Evolutionary conservation across 2,888 invertebrate genomes (phyloP), one percentile per base, ranked within the genome.

Genomic region (Xestia sexstrigata): DNA sequence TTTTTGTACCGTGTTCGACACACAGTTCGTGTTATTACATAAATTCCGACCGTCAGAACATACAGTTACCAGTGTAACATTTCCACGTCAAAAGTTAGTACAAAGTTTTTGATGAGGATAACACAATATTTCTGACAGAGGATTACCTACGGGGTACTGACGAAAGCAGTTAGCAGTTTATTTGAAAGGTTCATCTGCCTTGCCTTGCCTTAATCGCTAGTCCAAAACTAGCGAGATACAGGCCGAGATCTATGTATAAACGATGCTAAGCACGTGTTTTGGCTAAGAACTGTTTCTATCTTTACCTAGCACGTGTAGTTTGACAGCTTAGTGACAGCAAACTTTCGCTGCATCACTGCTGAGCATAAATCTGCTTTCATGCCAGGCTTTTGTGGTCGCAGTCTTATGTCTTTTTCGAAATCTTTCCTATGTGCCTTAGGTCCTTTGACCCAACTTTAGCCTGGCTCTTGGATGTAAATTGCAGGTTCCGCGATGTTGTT

Each of bases 61-160:
- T 9, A 58, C 0, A 11, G n/a, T 7, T 20, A 35, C 35, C 2
- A 35, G 35, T 35, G 42, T 3, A 35, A 55, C 42, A 17, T 30
- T 45, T 49, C 17, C 35, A 35, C 58, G 67, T 74, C 70, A 70
- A 45, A 83, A 79, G 62, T 84, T 79, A 52, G 47, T 23, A 39
- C n/a, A 63, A 70, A 70, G 23, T 74, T 73, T 77, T 68, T 83
- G 82, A 79, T 55, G 52, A 79, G 84, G 67, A 82, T 83, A 39
- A 47, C 58, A 49, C 23, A 82, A 83, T 79, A 74, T 68, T 69
- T 66, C 47, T 60, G 63, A 63, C 74, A 66, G 60, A 45, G 63
- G 65, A 70, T 52, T 15, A 49, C 30, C 20, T 30, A 20, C 42
- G 45, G 35, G 62, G 49, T 52, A 71, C 58, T 65, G 70, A 73